Evolutionary conservation across 2,113 vertebrate species (phyloP), one percentile per base, ranked within the genome.

Genomic region (Chaetura pelagica): DNA sequence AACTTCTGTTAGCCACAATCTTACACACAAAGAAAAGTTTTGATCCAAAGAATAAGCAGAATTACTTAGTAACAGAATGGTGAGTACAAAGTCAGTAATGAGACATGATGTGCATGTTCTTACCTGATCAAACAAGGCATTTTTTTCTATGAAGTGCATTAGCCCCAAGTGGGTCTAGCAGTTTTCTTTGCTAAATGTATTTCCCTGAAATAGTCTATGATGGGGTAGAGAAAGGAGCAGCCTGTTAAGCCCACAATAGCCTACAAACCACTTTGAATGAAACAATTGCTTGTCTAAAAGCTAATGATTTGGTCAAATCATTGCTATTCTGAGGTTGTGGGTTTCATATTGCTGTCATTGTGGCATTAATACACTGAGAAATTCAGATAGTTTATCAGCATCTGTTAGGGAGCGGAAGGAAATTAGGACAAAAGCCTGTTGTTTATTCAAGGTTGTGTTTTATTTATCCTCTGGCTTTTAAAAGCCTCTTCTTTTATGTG

Each of bases 341-440:
- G 73, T 84, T 81, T 96, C 30, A 4, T 27, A 72, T 85, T 75
- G 73, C 92, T 84, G 88, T 44, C 82, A 84, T 35, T 73, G 61
- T 82, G 52, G 46, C 69, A 35, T 95, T 87, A 85, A 97, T 84
- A 54, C 21, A 58, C 67, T 19, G 57, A 92, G 88, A 94, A 94
- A 85, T 90, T 93, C 91, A 96, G 89, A 86, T 64, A 89, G 76
- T 97, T 98, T 97, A 96, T 97, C 91, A 62, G 74, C 89, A 86
- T 93, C 96, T 97, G 96, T 97, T 89, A 96, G 97, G 96, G 95
- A 97, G 96, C 87, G 95, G 96, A 93, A 97, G 96, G 96, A 96
- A 96, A 96, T 93, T n/a, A 80, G 92, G 90, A 96, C 91, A 96
- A 93, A 97, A 91, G 85, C 77, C 93, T 84, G 92, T 57, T 94